Conservation (phyloP, 2,888 invertebrate genomes). For the Hecatera dysodea region DNA sequence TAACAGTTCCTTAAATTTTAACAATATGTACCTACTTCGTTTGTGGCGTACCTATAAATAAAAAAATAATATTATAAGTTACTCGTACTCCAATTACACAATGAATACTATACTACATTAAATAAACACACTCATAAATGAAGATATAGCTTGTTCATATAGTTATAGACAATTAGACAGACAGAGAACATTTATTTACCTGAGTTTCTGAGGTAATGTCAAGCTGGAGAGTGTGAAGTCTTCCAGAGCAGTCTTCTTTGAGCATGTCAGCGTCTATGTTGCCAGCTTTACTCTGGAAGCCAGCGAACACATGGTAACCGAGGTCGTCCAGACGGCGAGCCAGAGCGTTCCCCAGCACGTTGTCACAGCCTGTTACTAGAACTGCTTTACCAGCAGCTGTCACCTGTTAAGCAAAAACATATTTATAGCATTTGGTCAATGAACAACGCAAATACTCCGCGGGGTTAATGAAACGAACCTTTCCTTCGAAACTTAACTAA, state of each 20-base stretch:
- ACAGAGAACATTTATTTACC: conserved; percentile 81
- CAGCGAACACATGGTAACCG: conserved; percentile 97
- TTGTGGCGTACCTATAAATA: not conserved
- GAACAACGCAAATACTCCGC: conserved; percentile 7
- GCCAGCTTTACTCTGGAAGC: conserved; percentile 93
- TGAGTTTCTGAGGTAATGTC: conserved; percentile 95
- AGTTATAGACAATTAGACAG: not conserved
- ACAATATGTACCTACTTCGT: not conserved
- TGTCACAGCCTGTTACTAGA: conserved; percentile 96
- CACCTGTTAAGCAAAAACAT: conserved; percentile 89
- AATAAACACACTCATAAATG: not conserved
- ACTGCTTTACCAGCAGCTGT: conserved; percentile 96
- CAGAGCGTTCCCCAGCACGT: conserved; percentile 93
- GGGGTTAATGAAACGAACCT: conserved; percentile 4
- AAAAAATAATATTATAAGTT: conserved; percentile 11
- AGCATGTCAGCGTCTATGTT: conserved; percentile 94
- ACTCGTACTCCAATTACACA: not conserved
- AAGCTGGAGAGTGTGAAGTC: conserved; percentile 93
- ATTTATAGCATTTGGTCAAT: conserved; percentile 28
- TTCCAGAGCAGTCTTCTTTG: conserved; percentile 94
- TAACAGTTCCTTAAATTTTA: not conserved
- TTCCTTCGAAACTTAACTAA: conserved; percentile 35
- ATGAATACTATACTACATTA: not conserved
- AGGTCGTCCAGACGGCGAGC: conserved; percentile 95
- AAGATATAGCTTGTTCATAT: not conserved